Evolutionary conservation across 1,140 invertebrate genomes (phyloP).

Genomic region (Euglossa dilemma): DNA sequence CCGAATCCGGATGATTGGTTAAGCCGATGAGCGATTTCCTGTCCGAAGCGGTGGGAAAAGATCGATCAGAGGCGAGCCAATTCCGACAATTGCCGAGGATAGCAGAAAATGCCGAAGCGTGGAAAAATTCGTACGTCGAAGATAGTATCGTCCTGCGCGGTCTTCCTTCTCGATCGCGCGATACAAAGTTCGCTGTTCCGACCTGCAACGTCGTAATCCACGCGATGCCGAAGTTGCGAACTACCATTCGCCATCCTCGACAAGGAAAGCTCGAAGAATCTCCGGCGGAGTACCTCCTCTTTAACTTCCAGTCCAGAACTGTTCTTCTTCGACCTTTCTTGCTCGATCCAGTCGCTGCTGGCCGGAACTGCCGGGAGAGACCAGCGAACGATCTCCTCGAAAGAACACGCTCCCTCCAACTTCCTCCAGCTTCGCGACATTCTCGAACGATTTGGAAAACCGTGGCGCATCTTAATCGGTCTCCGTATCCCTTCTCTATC

Average conservation of each 20-base stretch:
- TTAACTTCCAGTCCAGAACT: neutral
- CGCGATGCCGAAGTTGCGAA: neutral
- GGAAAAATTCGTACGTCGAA: no score
- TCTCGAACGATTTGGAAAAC: no score
- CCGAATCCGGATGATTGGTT: no score
- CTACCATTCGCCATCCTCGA: neutral
- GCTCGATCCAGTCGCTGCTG: neutral
- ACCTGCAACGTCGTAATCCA: neutral
- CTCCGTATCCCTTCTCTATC: conserved; percentile 57
- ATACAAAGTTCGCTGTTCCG: neutral
- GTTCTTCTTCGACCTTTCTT: neutral
- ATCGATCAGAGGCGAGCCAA: no score
- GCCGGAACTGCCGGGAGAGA: neutral
- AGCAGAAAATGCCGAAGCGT: no score
- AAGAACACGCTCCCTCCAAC: neutral
- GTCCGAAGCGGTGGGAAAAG: no score
- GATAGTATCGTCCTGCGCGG: no score
- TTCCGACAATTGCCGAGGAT: no score
- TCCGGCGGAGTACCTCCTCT: neutral
- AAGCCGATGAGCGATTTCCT: no score
- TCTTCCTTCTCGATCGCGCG: neutral
- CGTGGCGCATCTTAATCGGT: conserved; percentile 67
- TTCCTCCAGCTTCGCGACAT: neutral
- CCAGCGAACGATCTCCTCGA: neutral
- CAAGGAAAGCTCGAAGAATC: neutral